Conservation (phyloP, 1,140 invertebrate species). For the Drosophila chauvacae region DNA sequence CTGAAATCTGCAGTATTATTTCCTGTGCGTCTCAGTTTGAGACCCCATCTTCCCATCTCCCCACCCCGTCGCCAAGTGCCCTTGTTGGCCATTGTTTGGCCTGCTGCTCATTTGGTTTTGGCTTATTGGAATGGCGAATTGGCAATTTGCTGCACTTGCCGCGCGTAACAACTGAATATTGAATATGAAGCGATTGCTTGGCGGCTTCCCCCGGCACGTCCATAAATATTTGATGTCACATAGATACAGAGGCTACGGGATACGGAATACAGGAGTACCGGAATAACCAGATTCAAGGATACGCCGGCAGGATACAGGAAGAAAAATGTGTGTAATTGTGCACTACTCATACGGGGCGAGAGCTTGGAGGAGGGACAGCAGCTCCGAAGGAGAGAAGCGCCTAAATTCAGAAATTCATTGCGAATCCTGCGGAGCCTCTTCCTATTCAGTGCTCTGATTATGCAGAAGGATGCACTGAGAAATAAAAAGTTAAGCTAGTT, state of each 20-base stretch:
- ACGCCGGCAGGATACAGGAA: conserved; percentile 10
- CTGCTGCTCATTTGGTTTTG: conserved; percentile 58
- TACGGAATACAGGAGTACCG: not conserved
- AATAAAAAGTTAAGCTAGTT: not conserved
- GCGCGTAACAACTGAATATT: conserved; percentile 65
- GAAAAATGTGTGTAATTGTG: conserved; percentile 62
- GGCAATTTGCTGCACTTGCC: conserved; percentile 63
- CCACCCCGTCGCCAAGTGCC: not conserved
- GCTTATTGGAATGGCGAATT: conserved; percentile 64
- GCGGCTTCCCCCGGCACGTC: conserved; percentile 57
- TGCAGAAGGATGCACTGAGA: conserved; percentile 2
- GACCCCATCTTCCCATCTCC: not conserved
- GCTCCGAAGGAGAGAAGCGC: conserved; percentile 14
- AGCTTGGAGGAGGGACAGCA: conserved; percentile 8
- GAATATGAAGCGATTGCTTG: conserved; percentile 65
- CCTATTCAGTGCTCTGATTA: conserved; percentile 6
- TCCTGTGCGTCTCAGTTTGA: not conserved
- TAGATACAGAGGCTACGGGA: conserved; percentile 9
- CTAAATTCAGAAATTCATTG: conserved; percentile 62
- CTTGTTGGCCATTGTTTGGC: conserved; percentile 44
- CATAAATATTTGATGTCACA: conserved; percentile 57
- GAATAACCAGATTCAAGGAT: conserved; percentile 5
- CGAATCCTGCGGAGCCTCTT: conserved; percentile 8
- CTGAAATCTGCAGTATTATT: conserved; percentile 1
- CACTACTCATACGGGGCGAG: conserved; percentile 50